phyloP scores from a whole-genome alignment of 2,797 vertebrate species.

The Phalloptychus januarius region DNA sequence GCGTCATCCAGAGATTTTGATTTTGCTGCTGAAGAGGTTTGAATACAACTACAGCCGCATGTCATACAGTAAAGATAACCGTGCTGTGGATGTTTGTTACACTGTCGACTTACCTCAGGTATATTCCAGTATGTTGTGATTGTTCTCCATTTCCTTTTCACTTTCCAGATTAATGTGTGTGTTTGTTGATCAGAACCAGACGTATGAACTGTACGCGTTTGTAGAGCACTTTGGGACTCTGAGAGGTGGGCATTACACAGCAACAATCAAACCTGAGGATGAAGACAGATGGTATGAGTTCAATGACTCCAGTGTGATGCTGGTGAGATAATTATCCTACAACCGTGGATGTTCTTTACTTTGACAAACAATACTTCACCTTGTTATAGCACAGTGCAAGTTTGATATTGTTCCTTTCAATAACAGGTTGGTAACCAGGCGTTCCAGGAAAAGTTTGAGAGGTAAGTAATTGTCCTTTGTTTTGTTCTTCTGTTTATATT shows the following conservation, averaged over 20 bases:
- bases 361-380: neutral
- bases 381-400: neutral
- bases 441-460: neutral
- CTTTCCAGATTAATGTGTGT: neutral
- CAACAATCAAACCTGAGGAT: constrained; percentile 9
- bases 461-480: neutral
- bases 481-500: neutral
- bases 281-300: neutral
- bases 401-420: neutral
- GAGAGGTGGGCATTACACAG: rapidly evolving
- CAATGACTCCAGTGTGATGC: neutral
- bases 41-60: neutral
- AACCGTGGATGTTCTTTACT: neutral
- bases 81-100: neutral
- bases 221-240: constrained; percentile 5
- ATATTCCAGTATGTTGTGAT: neutral
- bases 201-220: constrained; percentile 11
- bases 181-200: rapidly evolving
- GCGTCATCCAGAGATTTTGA: neutral
- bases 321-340: neutral
- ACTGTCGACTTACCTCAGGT: neutral
- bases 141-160: neutral
- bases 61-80: neutral
- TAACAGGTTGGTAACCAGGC: neutral
- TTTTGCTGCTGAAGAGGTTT: neutral